A percentile compares a stretch with the other conserved stretches of the same genome.
phyloP scores from a whole-genome alignment of 2,888 invertebrate genomes.

The Philopedon plagiatum region DNA sequence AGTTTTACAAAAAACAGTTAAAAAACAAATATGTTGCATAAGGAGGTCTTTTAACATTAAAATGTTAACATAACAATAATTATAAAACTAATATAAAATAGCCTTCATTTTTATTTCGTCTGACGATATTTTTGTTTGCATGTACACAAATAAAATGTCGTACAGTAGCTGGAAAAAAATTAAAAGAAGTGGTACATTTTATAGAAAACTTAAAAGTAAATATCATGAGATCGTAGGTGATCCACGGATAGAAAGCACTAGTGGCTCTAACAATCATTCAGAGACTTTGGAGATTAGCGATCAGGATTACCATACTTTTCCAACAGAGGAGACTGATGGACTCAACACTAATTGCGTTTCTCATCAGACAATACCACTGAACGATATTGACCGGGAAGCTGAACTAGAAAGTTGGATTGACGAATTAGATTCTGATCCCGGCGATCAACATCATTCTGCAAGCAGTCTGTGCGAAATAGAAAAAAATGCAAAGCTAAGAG shows the following conservation, averaged over 20 bases:
- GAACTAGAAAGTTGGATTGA: background rate
- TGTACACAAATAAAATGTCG: background rate
- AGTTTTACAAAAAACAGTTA: too few species aligned
- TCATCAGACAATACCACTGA: background rate
- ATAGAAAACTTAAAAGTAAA: background rate
- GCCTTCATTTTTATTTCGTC: background rate
- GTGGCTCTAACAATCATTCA: background rate
- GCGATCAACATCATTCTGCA: background rate
- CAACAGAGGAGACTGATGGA: background rate
- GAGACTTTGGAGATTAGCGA: background rate
- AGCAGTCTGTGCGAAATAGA: conserved; percentile 15
- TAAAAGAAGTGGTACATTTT: background rate
- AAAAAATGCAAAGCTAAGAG: conserved; percentile 34
- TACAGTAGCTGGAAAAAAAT: background rate
- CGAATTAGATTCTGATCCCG: background rate
- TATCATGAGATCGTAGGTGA: background rate
- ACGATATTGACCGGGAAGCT: background rate
- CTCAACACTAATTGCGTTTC: background rate
- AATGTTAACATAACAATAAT: too few species aligned
- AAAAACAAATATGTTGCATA: too few species aligned
- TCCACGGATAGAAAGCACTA: background rate
- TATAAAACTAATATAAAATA: too few species aligned
- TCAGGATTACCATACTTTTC: background rate
- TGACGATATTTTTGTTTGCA: background rate
- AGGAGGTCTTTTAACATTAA: too few species aligned